A percentile compares a stretch with the other conserved stretches of the same genome.
Conservation (phyloP, 2,888 invertebrate species). For the Pocota personata region DNA sequence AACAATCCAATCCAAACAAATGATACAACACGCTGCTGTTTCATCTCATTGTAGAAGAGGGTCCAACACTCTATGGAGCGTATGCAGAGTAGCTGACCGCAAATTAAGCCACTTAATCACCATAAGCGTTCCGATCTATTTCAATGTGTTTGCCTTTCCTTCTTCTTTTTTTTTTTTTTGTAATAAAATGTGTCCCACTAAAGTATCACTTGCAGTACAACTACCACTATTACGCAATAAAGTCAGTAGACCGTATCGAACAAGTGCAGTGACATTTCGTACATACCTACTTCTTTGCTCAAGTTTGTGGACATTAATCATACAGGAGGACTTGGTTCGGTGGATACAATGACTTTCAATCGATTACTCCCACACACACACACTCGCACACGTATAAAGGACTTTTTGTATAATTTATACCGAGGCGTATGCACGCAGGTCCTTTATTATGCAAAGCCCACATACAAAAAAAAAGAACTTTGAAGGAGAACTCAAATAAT, state of each 20-base stretch:
- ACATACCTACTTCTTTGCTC: slow-evolving; percentile 14
- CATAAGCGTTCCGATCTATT: slow-evolving; percentile 52
- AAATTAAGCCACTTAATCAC: slow-evolving; percentile 72
- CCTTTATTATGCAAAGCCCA: slow-evolving; percentile 63
- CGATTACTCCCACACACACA: slow-evolving; percentile 41
- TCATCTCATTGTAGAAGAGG: not conserved
- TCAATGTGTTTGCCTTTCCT: slow-evolving; percentile 23
- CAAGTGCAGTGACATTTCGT: slow-evolving; percentile 57
- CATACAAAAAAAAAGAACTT: slow-evolving; percentile 25
- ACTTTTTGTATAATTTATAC: slow-evolving; percentile 59
- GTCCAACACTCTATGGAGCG: not conserved
- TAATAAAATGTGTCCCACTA: slow-evolving; percentile 20
- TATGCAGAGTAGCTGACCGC: slow-evolving; percentile 64
- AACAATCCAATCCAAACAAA: slow-evolving; percentile 49
- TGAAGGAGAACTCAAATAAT: slow-evolving; percentile 31
- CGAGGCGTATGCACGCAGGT: slow-evolving; percentile 55
- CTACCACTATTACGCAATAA: slow-evolving; percentile 51
- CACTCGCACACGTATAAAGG: not conserved
- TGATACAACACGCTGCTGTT: slow-evolving; percentile 38
- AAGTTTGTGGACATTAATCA: slow-evolving; percentile 57
- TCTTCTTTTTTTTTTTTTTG: not conserved
- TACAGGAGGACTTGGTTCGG: slow-evolving; percentile 6
- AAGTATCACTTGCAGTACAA: slow-evolving; percentile 12
- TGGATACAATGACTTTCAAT: slow-evolving; percentile 52
- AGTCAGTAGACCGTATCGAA: slow-evolving; percentile 58